Conservation (phyloP, 35 echinoderm and acorn worm genomes). For the Heliocidaris tuberculata region DNA sequence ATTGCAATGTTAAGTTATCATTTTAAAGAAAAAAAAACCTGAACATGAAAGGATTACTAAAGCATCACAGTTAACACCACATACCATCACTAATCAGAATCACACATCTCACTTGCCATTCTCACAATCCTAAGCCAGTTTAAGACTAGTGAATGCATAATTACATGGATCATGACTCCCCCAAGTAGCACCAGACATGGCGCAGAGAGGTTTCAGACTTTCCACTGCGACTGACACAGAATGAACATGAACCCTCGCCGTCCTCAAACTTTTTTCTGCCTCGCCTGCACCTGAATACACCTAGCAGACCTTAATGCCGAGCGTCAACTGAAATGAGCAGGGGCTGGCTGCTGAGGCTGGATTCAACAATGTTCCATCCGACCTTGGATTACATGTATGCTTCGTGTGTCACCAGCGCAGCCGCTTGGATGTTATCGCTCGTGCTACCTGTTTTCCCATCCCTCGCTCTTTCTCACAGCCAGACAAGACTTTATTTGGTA, state of each 20-base stretch:
- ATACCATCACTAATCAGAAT: neutral
- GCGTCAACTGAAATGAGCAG: neutral
- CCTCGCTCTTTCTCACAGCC: too few species aligned
- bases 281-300: neutral
- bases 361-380: neutral
- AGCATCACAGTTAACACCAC: neutral
- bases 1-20: neutral
- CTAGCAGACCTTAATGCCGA: neutral
- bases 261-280: neutral
- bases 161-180: slow-evolving; percentile 16
- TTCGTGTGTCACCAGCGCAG: neutral
- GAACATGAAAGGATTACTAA: neutral
- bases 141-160: neutral
- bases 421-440: neutral
- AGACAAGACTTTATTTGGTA: neutral
- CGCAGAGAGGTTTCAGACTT: neutral
- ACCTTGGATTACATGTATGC: neutral
- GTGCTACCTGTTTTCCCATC: neutral
- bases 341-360: neutral
- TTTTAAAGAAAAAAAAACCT: neutral
- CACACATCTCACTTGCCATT: neutral
- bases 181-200: neutral
- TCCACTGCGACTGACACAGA: neutral
- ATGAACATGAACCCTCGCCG: neutral
- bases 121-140: neutral